Base-by-base conservation (phyloP, 2,888 invertebrate species). In the Rhyacophila evoluta region DNA sequence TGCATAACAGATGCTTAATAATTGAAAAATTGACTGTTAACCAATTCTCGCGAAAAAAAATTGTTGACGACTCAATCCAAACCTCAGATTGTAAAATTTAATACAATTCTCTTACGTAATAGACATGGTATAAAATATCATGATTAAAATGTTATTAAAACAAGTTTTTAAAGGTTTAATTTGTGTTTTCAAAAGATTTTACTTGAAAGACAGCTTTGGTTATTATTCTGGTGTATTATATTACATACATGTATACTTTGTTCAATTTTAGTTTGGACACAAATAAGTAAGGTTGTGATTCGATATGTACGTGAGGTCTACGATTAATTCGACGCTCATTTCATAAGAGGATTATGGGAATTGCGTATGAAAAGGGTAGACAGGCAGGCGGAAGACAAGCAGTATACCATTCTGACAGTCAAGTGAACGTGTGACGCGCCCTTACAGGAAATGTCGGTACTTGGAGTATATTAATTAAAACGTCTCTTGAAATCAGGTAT, bases 301-400 rank as follows among this genome's bases (percentile, higher is more conserved):
- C 25, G 55, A 55, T 55, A 55, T 55, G 19, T 8, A 25, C 55
- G 3, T 55, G 55, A 55, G 15, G 25, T 6, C 15, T 55, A 55
- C 25, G 55, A 55, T 55, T 55, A 55, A 55, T 55, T 55, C 19
- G 55, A 55, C 55, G 55, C 25, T 19, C 8, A 55, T 55, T 55
- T 55, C 55, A 55, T 55, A 55, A 55, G 55, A 55, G 55, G 55
- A 55, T 55, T 55, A 55, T 10, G 19, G 8, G 55, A 55, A 55
- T 55, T 55, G 55, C 19, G 10, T 55, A 55, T 55, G 55, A 55
- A 55, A 55, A 55, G 55, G 55, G 55, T 55, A 55, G 55, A 55
- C 55, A 55, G 55, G 55, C 55, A 10, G 19, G 55, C 19, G 55
- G 55, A 55, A 19, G 15, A 55, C 25, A 55, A 8, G 55, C 55